Base-by-base conservation (phyloP, 1,140 invertebrate genomes). In the Holotrichia oblita region DNA sequence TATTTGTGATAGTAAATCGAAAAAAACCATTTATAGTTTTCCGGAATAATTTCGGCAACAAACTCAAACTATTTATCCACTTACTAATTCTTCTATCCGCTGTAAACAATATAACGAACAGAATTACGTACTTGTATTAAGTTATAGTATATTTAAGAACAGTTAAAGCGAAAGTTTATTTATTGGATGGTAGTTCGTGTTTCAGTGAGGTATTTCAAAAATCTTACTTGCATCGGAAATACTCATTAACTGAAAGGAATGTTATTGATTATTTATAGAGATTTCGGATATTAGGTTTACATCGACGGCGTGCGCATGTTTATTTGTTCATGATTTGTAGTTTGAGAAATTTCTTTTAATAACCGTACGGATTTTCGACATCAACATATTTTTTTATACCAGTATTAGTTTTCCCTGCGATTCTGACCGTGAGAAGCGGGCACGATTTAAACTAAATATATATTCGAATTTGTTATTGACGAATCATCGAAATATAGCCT, bases 181-280 rank as follows among this genome's bases (percentile, higher is more conserved):
- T 55, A 17, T 55, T 55, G n/a, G 17, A 55, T 55, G 48, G 48
- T 55, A 55, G 14, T 34, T 34, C 27, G 27, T 34, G 27, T 34
- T 55, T 55, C 48, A 17, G n/a, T 17, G 48, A 55, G 48, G 48
- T 55, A 55, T 55, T 55, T 55, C 17, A 17, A 17, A 17, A 55
- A 55, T 55, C 17, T 17, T 55, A 55, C 17, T 55, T 55, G 48
- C 48, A 55, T 17, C 48, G n/a, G 48, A 55, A 55, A 55, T 55
- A n/a, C 48, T 55, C 17, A 55, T 55, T 55, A 55, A 55, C 48
- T 17, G 48, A 55, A 55, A 55, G 17, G 48, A 55, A 55, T 55
- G 48, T 55, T 55, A 55, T 55, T 55, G 48, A 55, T 55, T 55
- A 55, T 55, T 55, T 55, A 55, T 6, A 17, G 17, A 55, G 48